A percentile compares a stretch with the other conserved stretches of the same genome.
phyloP scores from a whole-genome alignment of 2,888 invertebrate genomes.

The Diadegma fenestrale region DNA sequence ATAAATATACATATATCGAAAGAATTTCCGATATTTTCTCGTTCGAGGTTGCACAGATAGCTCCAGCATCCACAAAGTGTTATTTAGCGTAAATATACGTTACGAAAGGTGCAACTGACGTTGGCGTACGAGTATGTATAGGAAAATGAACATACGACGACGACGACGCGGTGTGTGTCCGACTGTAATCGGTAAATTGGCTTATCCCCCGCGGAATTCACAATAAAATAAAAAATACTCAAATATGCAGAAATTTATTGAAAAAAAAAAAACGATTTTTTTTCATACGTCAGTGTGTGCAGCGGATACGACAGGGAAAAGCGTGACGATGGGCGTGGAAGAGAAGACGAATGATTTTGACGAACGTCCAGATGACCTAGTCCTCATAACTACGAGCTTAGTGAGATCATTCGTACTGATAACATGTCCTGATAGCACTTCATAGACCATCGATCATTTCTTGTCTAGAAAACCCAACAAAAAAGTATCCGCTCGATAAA shows the following conservation, averaged over 20 bases:
- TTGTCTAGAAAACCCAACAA: conserved; percentile 14
- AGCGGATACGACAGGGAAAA: conserved; percentile 8
- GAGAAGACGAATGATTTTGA: conserved; percentile 39
- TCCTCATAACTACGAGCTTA: conserved; percentile 30
- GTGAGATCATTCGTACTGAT: conserved; percentile 24
- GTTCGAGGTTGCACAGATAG: conserved; percentile 27
- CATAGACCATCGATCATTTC: conserved; percentile 3
- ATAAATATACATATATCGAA: conserved; percentile 25
- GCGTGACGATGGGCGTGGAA: conserved; percentile 54
- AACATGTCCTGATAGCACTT: conserved; percentile 26
- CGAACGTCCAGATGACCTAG: conserved; percentile 50
- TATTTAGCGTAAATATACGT: conserved; percentile 67
- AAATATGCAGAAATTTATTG: conserved; percentile 2
- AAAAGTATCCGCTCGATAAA: not conserved
- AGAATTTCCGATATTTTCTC: conserved; percentile 62
- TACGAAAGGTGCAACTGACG: conserved; percentile 60
- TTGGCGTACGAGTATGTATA: conserved; percentile 1
- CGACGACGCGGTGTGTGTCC: conserved; percentile 30
- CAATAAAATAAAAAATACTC: conserved; percentile 13
- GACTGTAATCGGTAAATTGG: conserved; percentile 51
- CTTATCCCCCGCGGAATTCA: conserved; percentile 43
- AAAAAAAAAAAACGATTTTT: not conserved
- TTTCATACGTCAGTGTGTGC: not conserved
- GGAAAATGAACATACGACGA: conserved; percentile 25
- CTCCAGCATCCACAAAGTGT: conserved; percentile 52